Evolutionary conservation across 1,140 invertebrate genomes (phyloP), one percentile per base, ranked within the genome.

Genomic region (Lepidurus couesii): DNA sequence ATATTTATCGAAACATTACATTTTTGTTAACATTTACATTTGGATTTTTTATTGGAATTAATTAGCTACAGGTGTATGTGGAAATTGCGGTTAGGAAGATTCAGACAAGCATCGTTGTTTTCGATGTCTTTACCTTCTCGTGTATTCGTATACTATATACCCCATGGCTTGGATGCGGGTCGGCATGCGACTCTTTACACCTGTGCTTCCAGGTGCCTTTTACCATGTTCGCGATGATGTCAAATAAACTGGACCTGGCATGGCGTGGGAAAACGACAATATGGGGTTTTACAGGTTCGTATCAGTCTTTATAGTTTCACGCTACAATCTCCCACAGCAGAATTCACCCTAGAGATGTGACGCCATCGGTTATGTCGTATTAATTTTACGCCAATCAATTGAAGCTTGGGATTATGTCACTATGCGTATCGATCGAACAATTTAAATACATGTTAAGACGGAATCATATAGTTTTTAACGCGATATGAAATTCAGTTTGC

Each of bases 121-220:
- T 65, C 53, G 53, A 5, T 65, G 4, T 65, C 53, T 65, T 53
- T 65, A 13, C 16, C 53, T 65, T 65, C 53, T 21, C n/a, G 53
- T 65, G 53, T 7, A 16, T 65, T 65, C 53, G 13, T n/a, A 65
- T 21, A 16, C 16, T 16, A 65, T 65, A 65, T 65, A n/a, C 53
- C n/a, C 10, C 16, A 65, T 65, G 53, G 1, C 26, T 26, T 26
- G 26, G 26, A 65, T 65, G 53, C 53, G 53, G 53, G 53, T 65
- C 16, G 21, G 53, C 53, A 65, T 65, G 53, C 53, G 53, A 65
- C 53, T 65, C 53, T 65, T 65, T 65, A 65, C 53, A 65, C 53
- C 53, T 65, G 53, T 65, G 53, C 21, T 65, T 65, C 53, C 53
- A 65, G 53, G 53, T 65, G 53, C 53, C 53, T 65, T 16, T 65